Conservation (phyloP, 2,113 vertebrate genomes). For the Cheilinus undulatus region DNA sequence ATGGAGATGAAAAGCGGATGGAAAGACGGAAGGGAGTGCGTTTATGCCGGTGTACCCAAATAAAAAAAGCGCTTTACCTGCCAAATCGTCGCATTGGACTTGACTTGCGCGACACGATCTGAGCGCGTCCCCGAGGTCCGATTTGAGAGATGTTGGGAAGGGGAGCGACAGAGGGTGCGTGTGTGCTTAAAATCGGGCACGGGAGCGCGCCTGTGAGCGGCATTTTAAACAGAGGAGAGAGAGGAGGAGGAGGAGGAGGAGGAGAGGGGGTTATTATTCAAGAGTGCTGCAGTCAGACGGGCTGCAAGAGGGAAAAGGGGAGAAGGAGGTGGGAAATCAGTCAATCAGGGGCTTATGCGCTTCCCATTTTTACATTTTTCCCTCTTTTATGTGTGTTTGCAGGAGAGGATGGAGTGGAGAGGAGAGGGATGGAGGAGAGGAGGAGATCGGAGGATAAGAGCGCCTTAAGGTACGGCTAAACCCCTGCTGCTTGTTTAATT, state of each 20-base stretch:
- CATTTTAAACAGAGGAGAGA: slow-evolving; percentile 70
- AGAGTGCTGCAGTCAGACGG: slow-evolving; percentile 71
- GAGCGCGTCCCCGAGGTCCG: slow-evolving; percentile 35
- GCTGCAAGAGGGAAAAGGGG: slow-evolving; percentile 20
- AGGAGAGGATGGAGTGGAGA: neutral
- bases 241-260: slow-evolving; percentile 19
- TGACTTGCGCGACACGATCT: slow-evolving; percentile 21
- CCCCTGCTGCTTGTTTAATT: neutral
- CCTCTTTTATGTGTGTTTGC: slow-evolving; percentile 3
- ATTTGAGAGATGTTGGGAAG: slow-evolving; percentile 6
- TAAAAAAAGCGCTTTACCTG: slow-evolving; percentile 23
- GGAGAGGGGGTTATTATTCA: slow-evolving; percentile 57
- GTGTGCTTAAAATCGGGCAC: slow-evolving; percentile 46
- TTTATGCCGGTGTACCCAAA: neutral
- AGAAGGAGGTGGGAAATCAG: slow-evolving; percentile 50
- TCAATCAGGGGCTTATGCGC: slow-evolving; percentile 47
- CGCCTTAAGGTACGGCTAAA: slow-evolving; percentile 9
- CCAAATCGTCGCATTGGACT: slow-evolving; percentile 44
- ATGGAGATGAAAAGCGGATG: slow-evolving; percentile 38
- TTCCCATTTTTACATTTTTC: slow-evolving; percentile 11
- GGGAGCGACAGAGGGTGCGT: neutral
- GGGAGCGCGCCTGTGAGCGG: slow-evolving; percentile 72
- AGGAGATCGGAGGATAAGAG: slow-evolving; percentile 2
- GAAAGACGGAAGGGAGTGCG: neutral
- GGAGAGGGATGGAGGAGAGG: slow-evolving; percentile 4